Evolutionary conservation across 2,113 vertebrate species (phyloP).

Genomic region (Thymallus thymallus): DNA sequence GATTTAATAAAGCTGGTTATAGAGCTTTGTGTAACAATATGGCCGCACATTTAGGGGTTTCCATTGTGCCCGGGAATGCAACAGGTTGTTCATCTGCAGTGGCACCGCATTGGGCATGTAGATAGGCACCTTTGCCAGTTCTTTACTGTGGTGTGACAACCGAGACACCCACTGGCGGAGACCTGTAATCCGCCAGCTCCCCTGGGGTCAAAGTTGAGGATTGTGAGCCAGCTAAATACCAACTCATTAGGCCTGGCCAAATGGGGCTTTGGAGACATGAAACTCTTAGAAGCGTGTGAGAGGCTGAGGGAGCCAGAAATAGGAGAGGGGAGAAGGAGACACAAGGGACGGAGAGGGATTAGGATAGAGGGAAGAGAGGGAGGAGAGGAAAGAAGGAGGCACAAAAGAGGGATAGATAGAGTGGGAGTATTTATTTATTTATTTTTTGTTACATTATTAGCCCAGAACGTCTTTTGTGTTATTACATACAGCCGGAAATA

Average conservation of each 20-base stretch:
- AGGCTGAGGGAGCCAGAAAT: neutral
- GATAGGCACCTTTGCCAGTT: neutral
- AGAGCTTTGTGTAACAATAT: neutral
- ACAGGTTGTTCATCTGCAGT: neutral
- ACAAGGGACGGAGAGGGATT: neutral
- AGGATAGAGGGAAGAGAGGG: neutral
- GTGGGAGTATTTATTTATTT: too few species aligned
- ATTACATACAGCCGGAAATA: too few species aligned
- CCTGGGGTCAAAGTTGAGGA: slow-evolving; percentile 7
- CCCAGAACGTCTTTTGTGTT: too few species aligned
- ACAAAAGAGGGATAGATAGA: neutral
- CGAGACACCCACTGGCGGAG: neutral
- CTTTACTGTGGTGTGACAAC: neutral
- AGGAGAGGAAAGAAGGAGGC: too few species aligned
- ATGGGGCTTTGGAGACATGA: neutral
- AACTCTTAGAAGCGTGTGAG: neutral
- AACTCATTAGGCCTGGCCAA: slow-evolving; percentile 6
- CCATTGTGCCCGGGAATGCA: neutral
- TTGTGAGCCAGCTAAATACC: slow-evolving; percentile 9
- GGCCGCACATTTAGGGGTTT: neutral
- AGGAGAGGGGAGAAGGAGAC: neutral
- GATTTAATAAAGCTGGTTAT: too few species aligned
- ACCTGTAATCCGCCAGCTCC: slow-evolving; percentile 1
- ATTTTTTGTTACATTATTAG: too few species aligned
- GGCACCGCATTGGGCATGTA: neutral